Base-by-base conservation (phyloP, 2,113 vertebrate genomes). In the Pseudopipra pipra region DNA sequence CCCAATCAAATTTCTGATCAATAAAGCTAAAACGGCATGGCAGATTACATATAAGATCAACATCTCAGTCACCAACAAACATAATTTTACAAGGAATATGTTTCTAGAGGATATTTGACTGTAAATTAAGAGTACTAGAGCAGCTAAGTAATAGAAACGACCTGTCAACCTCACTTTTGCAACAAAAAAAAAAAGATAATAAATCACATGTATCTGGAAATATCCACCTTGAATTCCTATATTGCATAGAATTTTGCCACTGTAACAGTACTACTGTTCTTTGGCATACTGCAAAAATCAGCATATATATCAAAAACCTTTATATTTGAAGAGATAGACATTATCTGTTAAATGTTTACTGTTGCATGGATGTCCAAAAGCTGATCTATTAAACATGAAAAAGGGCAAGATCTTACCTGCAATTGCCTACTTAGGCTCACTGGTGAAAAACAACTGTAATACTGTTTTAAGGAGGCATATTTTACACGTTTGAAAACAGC, bases 311-410 rank as follows among this genome's bases (percentile, higher is more conserved):
- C 37, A 7, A 59, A 23, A 7, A 55, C n/a, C 52, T 75, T 49
- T 61, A 14, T n/a, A 71, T 46, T 41, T 74, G 67, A 66, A 84
- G 30, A 85, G 65, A 90, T 49, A 90, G 82, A 68, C 37, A 68
- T 96, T 89, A 90, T 94, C 65, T 96, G 25, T 68, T 81, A 70
- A 75, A 71, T 78, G 37, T 66, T 93, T 93, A 82, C 83, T 92
- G 49, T 44, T 94, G 65, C 85, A 90, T 5, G 37, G 37, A 58
- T 81, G 80, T 41, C 39, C 65, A 87, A 92, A 92, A 84, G 31
- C 92, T 72, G 68, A 94, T 62, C 54, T 90, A 56, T 75, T 87
- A 82, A 89, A 78, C 37, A 58, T 28, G n/a, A 44, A 70, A 62
- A 89, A 89, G 52, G 52, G 1, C 54, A 74, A 90, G 49, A 81